Evolutionary conservation across 2,797 vertebrate species (phyloP), one percentile per base, ranked within the genome.

Genomic region (Sarcophilus harrisii): DNA sequence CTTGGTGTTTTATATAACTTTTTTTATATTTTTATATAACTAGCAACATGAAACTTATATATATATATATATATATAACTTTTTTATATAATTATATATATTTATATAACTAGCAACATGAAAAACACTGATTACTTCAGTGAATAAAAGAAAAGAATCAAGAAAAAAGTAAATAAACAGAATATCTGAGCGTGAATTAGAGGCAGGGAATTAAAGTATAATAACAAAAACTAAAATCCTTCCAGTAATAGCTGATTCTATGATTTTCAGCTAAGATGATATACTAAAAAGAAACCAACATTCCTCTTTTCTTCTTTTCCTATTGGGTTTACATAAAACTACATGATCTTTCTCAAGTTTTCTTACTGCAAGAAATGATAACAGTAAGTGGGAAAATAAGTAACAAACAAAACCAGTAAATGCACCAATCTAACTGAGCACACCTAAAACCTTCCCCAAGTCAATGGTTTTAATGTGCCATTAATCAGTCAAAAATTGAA

Each of bases 401-500:
- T 81, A 81, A 38, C 18, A 66, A 14, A 87, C 38, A 87, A 49
- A 87, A 4, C 9, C 1, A 3, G 3, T 87, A 87, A 87, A 87
- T 49, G 9, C 45, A 87, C 24, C 73, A 87, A 27, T 4, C 38
- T 45, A 87, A 87, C 38, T 49, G 6, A 45, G 8, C 38, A 87
- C 38, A 27, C 21, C 32, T 38, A n/a, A 49, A 45, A 73, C 14
- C n/a, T n/a, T 66, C 32, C 5, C 32, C 32, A 73, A 73, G 32
- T 73, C 16, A 38, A 32, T 73, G 62, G 27, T n/a, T n/a, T 66
- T 66, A 66, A 38, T 38, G n/a, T 3, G 0, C 62, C 89, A 66
- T 29, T 62, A 73, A 94, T 90, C 18, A 59, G 90, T 4, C 5
- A 93, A 28, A 60, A 96, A 93, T 14, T 94, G 49, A 96, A 95